These are phyloP conservation scores for Hemithea aestivaria DNA, from an alignment of 2,888 invertebrate genomes.

Conservation along the genomic window DNA sequence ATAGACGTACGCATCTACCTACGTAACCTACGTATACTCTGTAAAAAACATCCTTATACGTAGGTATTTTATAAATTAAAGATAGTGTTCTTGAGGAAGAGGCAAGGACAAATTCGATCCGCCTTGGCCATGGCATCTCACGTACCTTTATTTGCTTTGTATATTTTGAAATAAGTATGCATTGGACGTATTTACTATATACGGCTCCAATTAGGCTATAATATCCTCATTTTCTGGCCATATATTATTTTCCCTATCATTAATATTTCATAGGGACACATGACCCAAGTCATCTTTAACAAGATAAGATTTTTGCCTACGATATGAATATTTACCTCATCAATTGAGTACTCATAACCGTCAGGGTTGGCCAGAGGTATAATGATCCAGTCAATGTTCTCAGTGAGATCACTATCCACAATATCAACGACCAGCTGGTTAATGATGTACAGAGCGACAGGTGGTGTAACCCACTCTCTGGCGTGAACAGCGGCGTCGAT, in stretches of 20 bases:
- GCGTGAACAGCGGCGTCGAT: slow-evolving; percentile 82
- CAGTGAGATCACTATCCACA: slow-evolving; percentile 65
- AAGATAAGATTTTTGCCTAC: too few species aligned
- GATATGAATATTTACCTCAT: slow-evolving; percentile 65
- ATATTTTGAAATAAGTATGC: slow-evolving; percentile 10
- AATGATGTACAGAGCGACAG: slow-evolving; percentile 83
- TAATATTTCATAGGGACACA: too few species aligned
- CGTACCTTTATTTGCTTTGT: slow-evolving; percentile 18
- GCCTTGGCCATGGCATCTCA: slow-evolving; percentile 14
- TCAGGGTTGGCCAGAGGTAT: slow-evolving; percentile 85
- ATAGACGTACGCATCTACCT: too few species aligned
- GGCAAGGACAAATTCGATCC: slow-evolving; percentile 7
- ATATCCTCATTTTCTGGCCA: too few species aligned
- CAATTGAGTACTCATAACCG: slow-evolving; percentile 83
- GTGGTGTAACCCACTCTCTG: slow-evolving; percentile 86
- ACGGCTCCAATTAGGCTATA: slow-evolving; percentile 17
- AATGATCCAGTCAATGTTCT: slow-evolving; percentile 82
- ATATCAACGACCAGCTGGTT: slow-evolving; percentile 81
- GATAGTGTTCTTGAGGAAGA: background rate
- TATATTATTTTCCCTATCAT: too few species aligned
- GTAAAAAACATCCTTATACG: background rate
- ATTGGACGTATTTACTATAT: slow-evolving; percentile 8
- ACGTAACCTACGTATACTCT: too few species aligned
- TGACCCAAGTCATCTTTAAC: too few species aligned
- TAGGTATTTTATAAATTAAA: background rate